Evolutionary conservation across 2,888 invertebrate species (phyloP).

Genomic region (Hedya salicella): DNA sequence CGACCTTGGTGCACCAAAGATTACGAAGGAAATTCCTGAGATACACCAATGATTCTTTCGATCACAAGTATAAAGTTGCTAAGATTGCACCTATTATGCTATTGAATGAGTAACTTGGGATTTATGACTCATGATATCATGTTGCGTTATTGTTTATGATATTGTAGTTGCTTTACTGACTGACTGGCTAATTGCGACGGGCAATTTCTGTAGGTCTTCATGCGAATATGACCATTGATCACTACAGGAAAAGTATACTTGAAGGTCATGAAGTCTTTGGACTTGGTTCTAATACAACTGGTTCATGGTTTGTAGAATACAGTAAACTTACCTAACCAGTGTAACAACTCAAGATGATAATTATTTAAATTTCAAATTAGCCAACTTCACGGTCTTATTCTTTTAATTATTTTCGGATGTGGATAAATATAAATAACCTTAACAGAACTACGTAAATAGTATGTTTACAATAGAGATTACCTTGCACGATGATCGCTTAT

Average conservation of each 20-base stretch:
- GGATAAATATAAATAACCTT: conserved; percentile 12
- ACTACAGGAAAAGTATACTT: neutral
- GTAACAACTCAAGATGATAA: conserved; percentile 4
- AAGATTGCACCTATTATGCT: conserved; percentile 12
- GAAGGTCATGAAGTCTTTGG: neutral
- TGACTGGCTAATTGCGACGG: conserved; percentile 4
- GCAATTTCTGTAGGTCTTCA: conserved; percentile 9
- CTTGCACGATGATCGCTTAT: conserved; percentile 36
- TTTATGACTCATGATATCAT: conserved; percentile 30
- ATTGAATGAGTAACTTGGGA: conserved; percentile 22
- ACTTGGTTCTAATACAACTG: neutral
- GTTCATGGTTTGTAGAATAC: neutral
- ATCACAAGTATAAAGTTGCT: conserved; percentile 2
- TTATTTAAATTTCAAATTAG: conserved; percentile 22
- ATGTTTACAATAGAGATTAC: conserved; percentile 36
- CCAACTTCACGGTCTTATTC: conserved; percentile 15
- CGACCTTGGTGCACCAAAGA: conserved; percentile 15
- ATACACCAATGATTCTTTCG: neutral
- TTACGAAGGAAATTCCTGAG: neutral
- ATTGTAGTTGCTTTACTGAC: conserved; percentile 7
- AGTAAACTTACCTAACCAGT: conserved; percentile 7
- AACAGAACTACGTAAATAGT: conserved; percentile 23
- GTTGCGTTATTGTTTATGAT: conserved; percentile 9
- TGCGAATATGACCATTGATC: neutral
- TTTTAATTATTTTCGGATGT: conserved; percentile 27